These are phyloP conservation scores for Cantharis rufa DNA, from an alignment of 2,888 invertebrate species.

Conservation along the genomic window DNA sequence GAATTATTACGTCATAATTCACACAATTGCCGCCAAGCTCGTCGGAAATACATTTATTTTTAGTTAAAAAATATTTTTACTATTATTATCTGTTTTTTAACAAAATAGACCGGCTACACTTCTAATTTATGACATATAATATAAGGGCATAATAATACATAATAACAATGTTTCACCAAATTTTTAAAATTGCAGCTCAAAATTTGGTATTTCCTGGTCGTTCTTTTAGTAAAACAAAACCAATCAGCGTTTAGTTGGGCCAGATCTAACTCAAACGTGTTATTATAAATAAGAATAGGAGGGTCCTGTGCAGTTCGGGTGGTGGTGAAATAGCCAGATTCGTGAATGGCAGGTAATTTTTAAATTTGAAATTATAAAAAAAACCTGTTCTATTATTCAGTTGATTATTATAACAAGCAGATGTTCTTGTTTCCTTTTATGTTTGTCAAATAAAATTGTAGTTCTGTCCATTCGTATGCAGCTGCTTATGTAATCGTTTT, in stretches of 20 bases:
- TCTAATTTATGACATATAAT: conserved; percentile 23
- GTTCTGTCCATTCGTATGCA: conserved; percentile 1
- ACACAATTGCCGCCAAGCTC: conserved; percentile 52
- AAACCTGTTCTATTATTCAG: conserved; percentile 15
- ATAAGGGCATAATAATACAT: background rate
- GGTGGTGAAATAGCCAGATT: conserved; percentile 21
- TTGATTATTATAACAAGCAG: conserved; percentile 19
- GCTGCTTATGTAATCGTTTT: conserved; percentile 3
- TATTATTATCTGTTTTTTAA: conserved; percentile 26
- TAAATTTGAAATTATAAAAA: conserved; percentile 12
- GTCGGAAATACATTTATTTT: conserved; percentile 52
- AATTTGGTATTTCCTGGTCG: conserved; percentile 25
- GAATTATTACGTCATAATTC: conserved; percentile 55
- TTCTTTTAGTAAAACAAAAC: conserved; percentile 23
- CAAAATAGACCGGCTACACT: conserved; percentile 19
- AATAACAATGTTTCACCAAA: background rate
- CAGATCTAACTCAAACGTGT: conserved; percentile 29
- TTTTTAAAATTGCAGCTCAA: conserved; percentile 14
- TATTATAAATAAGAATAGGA: conserved; percentile 30
- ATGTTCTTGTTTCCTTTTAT: conserved; percentile 7
- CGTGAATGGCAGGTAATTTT: conserved; percentile 21
- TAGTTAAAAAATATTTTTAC: conserved; percentile 38
- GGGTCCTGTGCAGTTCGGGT: conserved; percentile 15
- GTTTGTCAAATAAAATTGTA: conserved; percentile 1
- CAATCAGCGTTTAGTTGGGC: conserved; percentile 29